Conservation (phyloP, 2,888 invertebrate genomes). For the Drosophila siamana region DNA sequence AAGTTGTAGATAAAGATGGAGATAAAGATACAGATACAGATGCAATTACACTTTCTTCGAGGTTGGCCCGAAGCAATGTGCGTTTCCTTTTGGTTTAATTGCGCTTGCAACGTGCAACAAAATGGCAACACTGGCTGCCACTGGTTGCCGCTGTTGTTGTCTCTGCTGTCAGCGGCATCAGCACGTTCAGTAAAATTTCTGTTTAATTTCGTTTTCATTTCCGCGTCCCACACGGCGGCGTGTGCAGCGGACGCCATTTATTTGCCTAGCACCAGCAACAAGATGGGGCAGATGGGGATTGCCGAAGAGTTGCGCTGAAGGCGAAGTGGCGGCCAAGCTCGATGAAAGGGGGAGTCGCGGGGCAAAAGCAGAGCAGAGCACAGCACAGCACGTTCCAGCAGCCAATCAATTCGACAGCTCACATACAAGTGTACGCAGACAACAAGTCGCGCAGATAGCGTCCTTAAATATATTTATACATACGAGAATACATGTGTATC, state of each 20-base stretch:
- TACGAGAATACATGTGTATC: slow-evolving; percentile 5
- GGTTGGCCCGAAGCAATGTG: slow-evolving; percentile 39
- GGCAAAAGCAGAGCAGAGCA: no score
- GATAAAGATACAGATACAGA: slow-evolving; percentile 30
- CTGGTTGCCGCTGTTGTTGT: background rate
- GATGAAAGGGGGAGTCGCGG: background rate
- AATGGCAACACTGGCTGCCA: slow-evolving; percentile 28
- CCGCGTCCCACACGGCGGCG: slow-evolving; percentile 48
- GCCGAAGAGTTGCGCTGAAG: no score
- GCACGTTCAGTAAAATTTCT: slow-evolving; percentile 62
- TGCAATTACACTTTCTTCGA: slow-evolving; percentile 42
- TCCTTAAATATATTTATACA: slow-evolving; percentile 27
- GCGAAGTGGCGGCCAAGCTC: background rate
- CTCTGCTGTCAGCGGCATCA: slow-evolving; percentile 38
- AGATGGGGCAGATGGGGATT: background rate
- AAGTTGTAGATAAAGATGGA: slow-evolving; percentile 6
- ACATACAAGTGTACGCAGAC: slow-evolving; percentile 38
- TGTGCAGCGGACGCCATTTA: slow-evolving; percentile 40
- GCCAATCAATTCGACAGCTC: slow-evolving; percentile 69
- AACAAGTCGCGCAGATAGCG: slow-evolving; percentile 46
- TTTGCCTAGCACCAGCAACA: slow-evolving; percentile 32
- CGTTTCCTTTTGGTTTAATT: slow-evolving; percentile 72
- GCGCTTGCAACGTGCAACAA: slow-evolving; percentile 50
- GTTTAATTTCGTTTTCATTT: slow-evolving; percentile 78
- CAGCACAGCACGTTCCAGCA: slow-evolving; percentile 53